A percentile compares a stretch with the other conserved stretches of the same genome.
These are phyloP conservation scores for Laothoe populi DNA, from an alignment of 2,888 invertebrate species.

Conservation along the genomic window DNA sequence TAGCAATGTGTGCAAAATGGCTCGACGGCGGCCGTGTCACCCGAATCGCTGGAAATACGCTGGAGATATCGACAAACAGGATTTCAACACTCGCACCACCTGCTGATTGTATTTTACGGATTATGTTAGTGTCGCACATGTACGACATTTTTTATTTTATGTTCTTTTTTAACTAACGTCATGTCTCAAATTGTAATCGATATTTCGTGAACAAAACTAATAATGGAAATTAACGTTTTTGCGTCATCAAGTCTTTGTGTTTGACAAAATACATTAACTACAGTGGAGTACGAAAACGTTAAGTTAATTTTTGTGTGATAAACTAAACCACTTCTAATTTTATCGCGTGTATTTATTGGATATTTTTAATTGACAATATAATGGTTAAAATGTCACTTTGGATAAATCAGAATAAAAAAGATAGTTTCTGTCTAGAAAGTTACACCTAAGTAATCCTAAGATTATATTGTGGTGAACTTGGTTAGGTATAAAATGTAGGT, in stretches of 20 bases:
- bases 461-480: too few species aligned
- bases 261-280: background rate
- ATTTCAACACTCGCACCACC: constrained; percentile 21
- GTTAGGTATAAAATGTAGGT: too few species aligned
- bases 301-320: constrained; percentile 12
- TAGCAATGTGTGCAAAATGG: constrained; percentile 83
- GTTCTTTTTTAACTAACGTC: constrained; percentile 40
- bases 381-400: background rate
- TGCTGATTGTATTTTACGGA: constrained; percentile 10
- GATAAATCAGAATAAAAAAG: background rate
- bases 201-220: constrained; percentile 37
- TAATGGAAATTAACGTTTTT: constrained; percentile 26
- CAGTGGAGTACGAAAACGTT: background rate
- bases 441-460: too few species aligned
- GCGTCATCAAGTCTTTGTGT: constrained; percentile 23
- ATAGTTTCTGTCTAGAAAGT: too few species aligned
- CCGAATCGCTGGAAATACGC: constrained; percentile 72
- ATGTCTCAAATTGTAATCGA: constrained; percentile 41
- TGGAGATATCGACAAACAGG: constrained; percentile 38
- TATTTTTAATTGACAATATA: background rate
- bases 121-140: constrained; percentile 27
- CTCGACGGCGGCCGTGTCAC: constrained; percentile 69
- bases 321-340: background rate
- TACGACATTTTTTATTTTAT: constrained; percentile 37
- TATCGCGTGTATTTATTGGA: constrained; percentile 9